A percentile compares a stretch with the other conserved stretches of the same genome.
phyloP scores from a whole-genome alignment of 2,888 invertebrate species.

The Pseudanteris insignis region DNA sequence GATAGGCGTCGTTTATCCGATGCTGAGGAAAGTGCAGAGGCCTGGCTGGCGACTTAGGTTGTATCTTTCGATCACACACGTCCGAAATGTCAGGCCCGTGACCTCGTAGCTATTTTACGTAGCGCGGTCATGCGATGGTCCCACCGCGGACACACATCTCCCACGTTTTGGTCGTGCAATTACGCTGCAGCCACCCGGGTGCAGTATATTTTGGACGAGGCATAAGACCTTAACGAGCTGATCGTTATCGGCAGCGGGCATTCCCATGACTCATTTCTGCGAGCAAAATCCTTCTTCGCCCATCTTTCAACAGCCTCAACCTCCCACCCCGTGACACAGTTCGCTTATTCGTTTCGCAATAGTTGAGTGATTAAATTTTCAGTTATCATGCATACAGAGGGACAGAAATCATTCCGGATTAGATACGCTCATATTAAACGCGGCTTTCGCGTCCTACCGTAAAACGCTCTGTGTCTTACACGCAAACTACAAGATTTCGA shows the following conservation, averaged over 20 bases:
- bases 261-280: slow-evolving; percentile 58
- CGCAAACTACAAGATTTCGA: slow-evolving; percentile 27
- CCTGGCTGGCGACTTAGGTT: slow-evolving; percentile 30
- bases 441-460: slow-evolving; percentile 2
- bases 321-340: slow-evolving; percentile 10
- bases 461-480: slow-evolving; percentile 28
- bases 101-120: slow-evolving; percentile 51
- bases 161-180: slow-evolving; percentile 50
- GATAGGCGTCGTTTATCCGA: slow-evolving; percentile 33
- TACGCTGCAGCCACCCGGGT: slow-evolving; percentile 45
- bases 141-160: slow-evolving; percentile 30
- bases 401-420: slow-evolving; percentile 7
- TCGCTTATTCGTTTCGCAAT: slow-evolving; percentile 3
- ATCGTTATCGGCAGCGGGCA: slow-evolving; percentile 57
- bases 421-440: slow-evolving; percentile 14
- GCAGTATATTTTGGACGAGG: slow-evolving; percentile 50
- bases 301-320: slow-evolving; percentile 3
- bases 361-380: background rate
- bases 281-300: slow-evolving; percentile 17
- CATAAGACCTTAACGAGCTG: slow-evolving; percentile 63
- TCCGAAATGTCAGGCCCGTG: slow-evolving; percentile 60
- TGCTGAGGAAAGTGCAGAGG: slow-evolving; percentile 43
- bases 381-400: background rate
- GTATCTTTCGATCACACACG: slow-evolving; percentile 60
- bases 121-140: slow-evolving; percentile 31